These are phyloP conservation scores for Esox niger DNA, from an alignment of 2,113 vertebrate species.

Conservation along the genomic window DNA sequence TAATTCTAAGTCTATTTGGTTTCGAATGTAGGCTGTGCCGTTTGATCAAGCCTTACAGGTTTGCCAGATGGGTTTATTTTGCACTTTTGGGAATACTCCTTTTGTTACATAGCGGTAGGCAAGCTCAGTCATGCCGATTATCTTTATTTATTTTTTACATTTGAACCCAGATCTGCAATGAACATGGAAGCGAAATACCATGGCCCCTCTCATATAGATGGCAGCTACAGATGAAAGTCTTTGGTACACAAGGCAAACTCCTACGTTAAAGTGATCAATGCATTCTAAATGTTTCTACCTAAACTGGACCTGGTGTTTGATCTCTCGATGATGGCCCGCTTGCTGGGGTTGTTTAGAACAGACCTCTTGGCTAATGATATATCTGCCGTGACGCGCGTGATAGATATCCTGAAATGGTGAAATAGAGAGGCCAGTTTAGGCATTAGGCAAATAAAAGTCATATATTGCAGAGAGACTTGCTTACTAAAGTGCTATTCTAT, in stretches of 20 bases:
- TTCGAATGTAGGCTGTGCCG: too few relatives aligned
- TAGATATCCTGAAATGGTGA: constrained; percentile 82
- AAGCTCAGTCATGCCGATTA: too few relatives aligned
- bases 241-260: neutral
- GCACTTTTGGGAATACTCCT: too few relatives aligned
- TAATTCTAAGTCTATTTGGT: too few relatives aligned
- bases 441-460: neutral
- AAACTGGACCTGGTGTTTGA: constrained; percentile 95
- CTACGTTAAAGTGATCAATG: too few relatives aligned
- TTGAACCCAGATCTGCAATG: too few relatives aligned
- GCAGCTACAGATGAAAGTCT: neutral
- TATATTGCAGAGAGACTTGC: neutral
- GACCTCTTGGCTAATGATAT: constrained; percentile 94
- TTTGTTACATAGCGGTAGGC: too few relatives aligned
- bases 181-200: too few relatives aligned
- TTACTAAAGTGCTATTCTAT: neutral
- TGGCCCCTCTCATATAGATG: too few relatives aligned
- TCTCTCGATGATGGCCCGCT: constrained; percentile 91
- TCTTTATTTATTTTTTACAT: too few relatives aligned
- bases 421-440: neutral
- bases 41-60: too few relatives aligned
- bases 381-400: constrained; percentile 92
- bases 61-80: too few relatives aligned
- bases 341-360: constrained; percentile 96
- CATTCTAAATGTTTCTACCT: constrained; percentile 70